Base-by-base conservation (phyloP, 37 sponge, comb jelly and placozoan genomes). In the Beroe forskalii region DNA sequence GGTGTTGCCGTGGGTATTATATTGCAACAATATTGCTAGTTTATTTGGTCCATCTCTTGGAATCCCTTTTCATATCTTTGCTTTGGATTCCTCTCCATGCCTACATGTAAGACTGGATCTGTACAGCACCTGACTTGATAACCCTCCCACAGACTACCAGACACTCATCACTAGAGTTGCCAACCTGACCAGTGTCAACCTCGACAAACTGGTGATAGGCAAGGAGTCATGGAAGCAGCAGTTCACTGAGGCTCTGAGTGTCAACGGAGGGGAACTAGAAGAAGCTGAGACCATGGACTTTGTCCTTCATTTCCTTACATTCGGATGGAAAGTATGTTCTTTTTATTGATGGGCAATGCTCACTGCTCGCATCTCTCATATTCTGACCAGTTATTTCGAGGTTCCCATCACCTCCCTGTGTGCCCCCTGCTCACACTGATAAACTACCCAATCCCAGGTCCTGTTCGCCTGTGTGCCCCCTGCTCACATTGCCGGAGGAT, bases 251-350 rank as follows among this genome's bases (percentile, higher is more conserved):
- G 90, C 90, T 23, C 66, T 90, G n/a, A 90, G 67, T 62, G 90
- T 90, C 22, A 90, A 90, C 25, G 90, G 90, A 25, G 90, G 90
- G 6, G 25, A 90, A 6, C 22, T 90, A 20, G 90, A 90, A 23
- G 67, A 90, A 14, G 90, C 90, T 24, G 67, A 62, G 41, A 20
- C 67, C 37, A 62, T 90, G 12, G 90, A 90, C 42, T 90, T 66
- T 62, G 40, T 90, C 35, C 67, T 90, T 32, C 90, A 90, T 62
- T 90, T 90, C 90, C 90, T 90, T 33, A 90, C 90, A 20, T 90
- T 90, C 42, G 90, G 90, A 62, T 90, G 90, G 90, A 90, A 90
- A 64, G 90, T 90, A 8, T 3, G 64, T 62, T 22, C 55, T 48
- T 48, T 48, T 12, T 48, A 48, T 48, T 48, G 55, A 48, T 48